phyloP scores from a whole-genome alignment of 2,797 vertebrate genomes.

The Lepilemur septentrionalis region DNA sequence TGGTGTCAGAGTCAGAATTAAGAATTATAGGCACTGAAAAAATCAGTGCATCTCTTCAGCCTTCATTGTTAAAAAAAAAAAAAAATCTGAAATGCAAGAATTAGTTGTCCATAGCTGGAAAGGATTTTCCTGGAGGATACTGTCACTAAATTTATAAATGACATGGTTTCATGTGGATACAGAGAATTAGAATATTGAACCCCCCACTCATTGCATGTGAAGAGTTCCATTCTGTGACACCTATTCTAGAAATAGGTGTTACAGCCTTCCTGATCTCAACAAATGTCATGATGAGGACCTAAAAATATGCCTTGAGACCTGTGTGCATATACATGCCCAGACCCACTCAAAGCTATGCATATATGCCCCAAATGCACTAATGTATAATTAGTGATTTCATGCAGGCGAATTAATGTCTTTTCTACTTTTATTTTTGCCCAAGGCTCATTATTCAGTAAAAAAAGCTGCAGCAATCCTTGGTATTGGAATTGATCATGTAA shows the following conservation, averaged over 20 bases:
- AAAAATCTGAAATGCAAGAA: background rate
- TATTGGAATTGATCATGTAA: conserved; percentile 85
- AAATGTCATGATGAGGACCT: background rate
- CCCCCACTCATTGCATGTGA: background rate
- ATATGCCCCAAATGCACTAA: background rate
- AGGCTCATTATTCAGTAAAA: conserved; percentile 88
- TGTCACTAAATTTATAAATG: background rate
- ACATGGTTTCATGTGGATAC: background rate
- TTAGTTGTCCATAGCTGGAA: background rate
- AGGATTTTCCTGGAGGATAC: background rate
- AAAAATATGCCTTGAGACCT: background rate
- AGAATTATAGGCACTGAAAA: background rate
- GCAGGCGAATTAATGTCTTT: background rate
- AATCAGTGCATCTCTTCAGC: background rate
- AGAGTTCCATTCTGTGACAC: background rate
- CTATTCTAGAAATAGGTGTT: background rate
- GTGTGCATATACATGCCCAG: background rate
- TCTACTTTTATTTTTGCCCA: background rate
- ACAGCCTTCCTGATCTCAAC: background rate
- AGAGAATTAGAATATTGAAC: background rate
- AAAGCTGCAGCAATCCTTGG: conserved; percentile 84
- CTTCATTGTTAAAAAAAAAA: background rate
- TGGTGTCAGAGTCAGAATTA: background rate
- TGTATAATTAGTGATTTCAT: background rate
- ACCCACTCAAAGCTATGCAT: background rate